Evolutionary conservation across 2,113 vertebrate species (phyloP).

Genomic region (Larimichthys polyactis): DNA sequence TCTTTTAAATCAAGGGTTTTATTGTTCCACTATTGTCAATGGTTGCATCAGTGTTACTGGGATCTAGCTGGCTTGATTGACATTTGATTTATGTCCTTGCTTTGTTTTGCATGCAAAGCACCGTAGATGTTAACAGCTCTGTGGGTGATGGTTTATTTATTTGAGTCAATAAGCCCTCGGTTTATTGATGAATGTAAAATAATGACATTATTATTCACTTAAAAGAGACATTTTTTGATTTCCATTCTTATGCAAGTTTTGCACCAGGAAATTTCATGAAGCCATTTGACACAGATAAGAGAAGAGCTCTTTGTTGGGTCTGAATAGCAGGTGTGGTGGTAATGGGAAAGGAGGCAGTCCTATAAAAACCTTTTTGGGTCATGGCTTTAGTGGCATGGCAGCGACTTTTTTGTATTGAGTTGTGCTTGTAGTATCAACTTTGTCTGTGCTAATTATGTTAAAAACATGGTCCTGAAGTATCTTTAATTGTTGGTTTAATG

Average conservation of each 20-base stretch:
- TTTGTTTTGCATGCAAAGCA: neutral
- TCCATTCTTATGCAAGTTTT: constrained; percentile 51
- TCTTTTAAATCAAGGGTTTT: neutral
- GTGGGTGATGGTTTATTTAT: neutral
- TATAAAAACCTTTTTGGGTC: neutral
- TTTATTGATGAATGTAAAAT: constrained; percentile 9
- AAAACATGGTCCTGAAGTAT: neutral
- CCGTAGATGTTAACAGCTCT: neutral
- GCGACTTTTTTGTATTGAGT: neutral
- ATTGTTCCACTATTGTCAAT: neutral
- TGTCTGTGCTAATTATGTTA: neutral
- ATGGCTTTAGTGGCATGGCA: neutral
- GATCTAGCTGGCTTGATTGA: neutral
- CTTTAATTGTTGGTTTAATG: neutral
- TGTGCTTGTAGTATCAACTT: neutral
- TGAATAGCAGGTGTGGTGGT: neutral
- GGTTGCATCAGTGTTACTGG: constrained; percentile 1
- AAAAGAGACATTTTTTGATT: constrained; percentile 11
- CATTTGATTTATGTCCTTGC: neutral
- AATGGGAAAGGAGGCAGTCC: neutral
- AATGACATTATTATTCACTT: neutral
- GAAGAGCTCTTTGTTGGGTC: neutral
- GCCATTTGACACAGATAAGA: constrained; percentile 10
- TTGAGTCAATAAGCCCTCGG: neutral
- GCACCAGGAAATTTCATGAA: neutral